Percentiles rank a stretch among this genome's conserved stretches.
These are phyloP conservation scores for Polypedilum vanderplanki DNA, from an alignment of 1,140 invertebrate species.

Conservation along the genomic window DNA sequence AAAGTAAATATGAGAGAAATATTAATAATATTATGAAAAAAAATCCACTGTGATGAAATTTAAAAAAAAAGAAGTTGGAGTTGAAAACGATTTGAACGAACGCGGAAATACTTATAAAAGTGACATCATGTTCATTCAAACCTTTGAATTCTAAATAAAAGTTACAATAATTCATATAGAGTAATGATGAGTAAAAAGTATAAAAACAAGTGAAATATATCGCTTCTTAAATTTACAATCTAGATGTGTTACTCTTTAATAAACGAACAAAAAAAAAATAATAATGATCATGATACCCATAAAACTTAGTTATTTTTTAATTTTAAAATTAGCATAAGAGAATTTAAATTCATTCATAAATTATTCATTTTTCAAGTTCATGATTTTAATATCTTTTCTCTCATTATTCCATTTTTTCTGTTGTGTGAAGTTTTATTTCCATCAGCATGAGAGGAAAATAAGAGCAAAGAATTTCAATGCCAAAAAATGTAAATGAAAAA, in stretches of 20 bases:
- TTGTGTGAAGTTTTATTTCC: too few species aligned
- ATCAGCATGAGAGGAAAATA: too few species aligned
- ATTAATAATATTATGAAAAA: not conserved
- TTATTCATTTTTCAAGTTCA: too few species aligned
- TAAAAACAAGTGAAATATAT: not conserved
- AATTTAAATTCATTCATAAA: too few species aligned
- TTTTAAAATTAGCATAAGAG: too few species aligned
- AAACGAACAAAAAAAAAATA: not conserved
- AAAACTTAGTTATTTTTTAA: not conserved
- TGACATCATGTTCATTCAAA: constrained; percentile 1
- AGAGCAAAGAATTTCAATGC: too few species aligned
- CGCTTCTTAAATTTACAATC: constrained; percentile 1
- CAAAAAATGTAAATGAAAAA: too few species aligned
- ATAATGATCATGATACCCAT: not conserved
- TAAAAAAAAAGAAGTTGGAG: constrained; percentile 4
- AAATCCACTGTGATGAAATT: constrained; percentile 21
- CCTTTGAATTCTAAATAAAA: constrained; percentile 26
- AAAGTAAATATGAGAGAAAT: too few species aligned
- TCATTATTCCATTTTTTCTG: too few species aligned
- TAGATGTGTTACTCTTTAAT: constrained; percentile 7
- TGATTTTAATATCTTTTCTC: too few species aligned
- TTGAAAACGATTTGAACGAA: too few species aligned
- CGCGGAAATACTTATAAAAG: not conserved
- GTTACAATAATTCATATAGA: constrained; percentile 28
- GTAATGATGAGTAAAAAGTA: not conserved